Conservation (phyloP, 2,888 invertebrate genomes). For the Dysmachus trigonus region DNA sequence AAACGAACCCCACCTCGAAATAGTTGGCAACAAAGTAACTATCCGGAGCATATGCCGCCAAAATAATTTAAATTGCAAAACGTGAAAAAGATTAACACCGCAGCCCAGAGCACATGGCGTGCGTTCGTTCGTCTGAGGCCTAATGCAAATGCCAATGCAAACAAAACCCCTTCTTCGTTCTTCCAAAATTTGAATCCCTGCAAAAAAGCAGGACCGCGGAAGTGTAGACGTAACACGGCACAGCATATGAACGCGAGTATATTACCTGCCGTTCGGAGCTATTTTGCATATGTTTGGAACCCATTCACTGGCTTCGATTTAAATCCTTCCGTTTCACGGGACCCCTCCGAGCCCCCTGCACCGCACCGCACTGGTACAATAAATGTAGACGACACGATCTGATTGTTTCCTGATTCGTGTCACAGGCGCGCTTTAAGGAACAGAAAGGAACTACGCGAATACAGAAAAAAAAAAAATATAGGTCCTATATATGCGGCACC, state of each 20-base stretch:
- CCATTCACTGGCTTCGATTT: conserved; percentile 13
- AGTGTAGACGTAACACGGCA: background rate
- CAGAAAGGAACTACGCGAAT: background rate
- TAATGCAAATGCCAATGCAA: conserved; percentile 32
- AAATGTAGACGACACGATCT: conserved; percentile 13
- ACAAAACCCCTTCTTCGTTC: background rate
- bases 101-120: background rate
- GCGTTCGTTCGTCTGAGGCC: conserved; percentile 2
- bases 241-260: background rate
- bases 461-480: background rate
- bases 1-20: background rate
- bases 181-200: background rate
- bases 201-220: background rate
- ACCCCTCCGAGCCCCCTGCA: background rate
- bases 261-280: conserved; percentile 23
- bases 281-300: conserved; percentile 36
- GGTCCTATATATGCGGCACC: background rate
- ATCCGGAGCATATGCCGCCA: conserved; percentile 21
- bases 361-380: background rate
- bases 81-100: conserved; percentile 10
- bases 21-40: conserved; percentile 19
- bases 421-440: conserved; percentile 19
- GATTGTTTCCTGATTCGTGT: conserved; percentile 38
- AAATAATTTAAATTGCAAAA: conserved; percentile 39
- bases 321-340: background rate